phyloP scores from a whole-genome alignment of 2,888 invertebrate species.

The Steromphala cineraria region DNA sequence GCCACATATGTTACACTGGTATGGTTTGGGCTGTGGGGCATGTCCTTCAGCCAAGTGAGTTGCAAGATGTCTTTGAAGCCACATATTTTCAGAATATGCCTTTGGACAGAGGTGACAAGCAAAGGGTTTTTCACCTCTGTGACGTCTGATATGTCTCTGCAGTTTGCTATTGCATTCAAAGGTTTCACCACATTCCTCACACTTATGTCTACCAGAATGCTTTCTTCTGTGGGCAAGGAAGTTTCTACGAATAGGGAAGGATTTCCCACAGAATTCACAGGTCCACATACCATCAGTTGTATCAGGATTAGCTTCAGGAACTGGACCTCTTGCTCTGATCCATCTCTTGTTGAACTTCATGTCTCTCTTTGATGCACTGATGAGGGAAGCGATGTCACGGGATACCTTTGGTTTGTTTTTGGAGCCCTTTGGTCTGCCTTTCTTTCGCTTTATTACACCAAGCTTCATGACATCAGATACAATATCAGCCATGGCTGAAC shows the following conservation, averaged over 20 bases:
- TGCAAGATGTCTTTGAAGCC: constrained; percentile 1
- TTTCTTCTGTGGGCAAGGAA: not conserved
- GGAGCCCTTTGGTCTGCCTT: constrained; percentile 7
- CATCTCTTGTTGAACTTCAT: not conserved
- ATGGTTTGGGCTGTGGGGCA: constrained; percentile 1
- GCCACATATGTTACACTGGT: not conserved
- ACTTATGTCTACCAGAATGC: not conserved
- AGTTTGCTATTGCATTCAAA: constrained; percentile 9
- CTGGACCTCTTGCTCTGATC: constrained; percentile 2
- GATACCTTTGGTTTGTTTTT: not conserved
- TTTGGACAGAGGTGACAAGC: constrained; percentile 1
- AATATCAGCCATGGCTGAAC: not conserved
- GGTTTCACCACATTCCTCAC: constrained; percentile 4
- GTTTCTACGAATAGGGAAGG: not conserved
- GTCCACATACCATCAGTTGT: not conserved
- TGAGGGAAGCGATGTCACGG: not conserved
- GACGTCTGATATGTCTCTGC: constrained; percentile 5
- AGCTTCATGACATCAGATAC: not conserved
- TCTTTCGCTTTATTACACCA: not conserved
- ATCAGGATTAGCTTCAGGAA: not conserved
- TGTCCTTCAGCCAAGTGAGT: not conserved
- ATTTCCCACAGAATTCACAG: constrained; percentile 1
- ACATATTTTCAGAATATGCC: not conserved
- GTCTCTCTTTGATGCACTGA: not conserved
- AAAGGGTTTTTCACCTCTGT: constrained; percentile 9